Conservation (phyloP, 2,113 vertebrate species). For the Platysteira castanea region DNA sequence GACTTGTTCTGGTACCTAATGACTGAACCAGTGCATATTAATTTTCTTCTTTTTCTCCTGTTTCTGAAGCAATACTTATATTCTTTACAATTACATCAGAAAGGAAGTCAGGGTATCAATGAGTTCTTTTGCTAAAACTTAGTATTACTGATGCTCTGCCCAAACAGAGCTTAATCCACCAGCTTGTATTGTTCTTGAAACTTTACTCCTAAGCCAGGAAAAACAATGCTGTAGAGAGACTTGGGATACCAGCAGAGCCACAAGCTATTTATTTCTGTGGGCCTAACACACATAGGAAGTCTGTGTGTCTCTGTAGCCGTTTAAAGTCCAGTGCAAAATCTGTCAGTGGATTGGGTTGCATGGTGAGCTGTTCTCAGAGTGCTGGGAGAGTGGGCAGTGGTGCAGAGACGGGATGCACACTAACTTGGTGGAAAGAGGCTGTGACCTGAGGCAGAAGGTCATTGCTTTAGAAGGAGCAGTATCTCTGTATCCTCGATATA, state of each 20-base stretch:
- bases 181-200: neutral
- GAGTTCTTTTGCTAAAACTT: neutral
- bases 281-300: neutral
- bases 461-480: neutral
- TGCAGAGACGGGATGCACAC: neutral
- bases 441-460: neutral
- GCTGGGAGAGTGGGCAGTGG: neutral
- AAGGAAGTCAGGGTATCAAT: neutral
- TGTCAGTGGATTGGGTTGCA: neutral
- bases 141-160: neutral
- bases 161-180: neutral
- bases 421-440: neutral
- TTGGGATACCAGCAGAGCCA: neutral
- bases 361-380: neutral
- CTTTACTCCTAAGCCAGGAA: neutral
- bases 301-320: neutral
- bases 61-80: neutral
- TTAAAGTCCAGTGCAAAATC: conserved; percentile 24
- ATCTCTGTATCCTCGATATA: neutral
- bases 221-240: conserved; percentile 10
- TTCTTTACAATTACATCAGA: neutral
- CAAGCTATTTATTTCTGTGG: conserved; percentile 21
- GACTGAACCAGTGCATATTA: neutral
- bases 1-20: neutral
- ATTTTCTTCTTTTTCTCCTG: neutral